Base-by-base conservation (phyloP, 2,888 invertebrate genomes). In the Agonopterix subpropinquella region DNA sequence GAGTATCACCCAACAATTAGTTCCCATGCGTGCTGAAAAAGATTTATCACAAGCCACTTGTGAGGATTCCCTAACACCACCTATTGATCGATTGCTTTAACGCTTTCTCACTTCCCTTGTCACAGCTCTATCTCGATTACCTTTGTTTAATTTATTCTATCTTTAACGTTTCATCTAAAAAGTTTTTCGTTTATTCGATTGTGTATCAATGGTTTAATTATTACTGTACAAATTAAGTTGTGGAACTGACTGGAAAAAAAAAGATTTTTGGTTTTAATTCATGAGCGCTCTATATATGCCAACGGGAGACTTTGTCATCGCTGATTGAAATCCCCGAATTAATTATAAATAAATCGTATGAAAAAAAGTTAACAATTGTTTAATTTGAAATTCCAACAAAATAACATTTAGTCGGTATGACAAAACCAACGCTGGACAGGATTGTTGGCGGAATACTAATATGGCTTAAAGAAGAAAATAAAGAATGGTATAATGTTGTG, bases 351-450 rank as follows among this genome's bases (percentile, higher is more conserved):
- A 77, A 73, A 75, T 68, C 62, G 47, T 52, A 61, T 58, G 56
- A 52, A 75, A 80, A 83, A 77, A 76, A 73, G 48, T 48, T 54
- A 70, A 73, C 79, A 81, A 83, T 83, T 85, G 83, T 85, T 77
- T 82, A 84, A 13, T 87, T 85, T 85, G 73, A 81, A 82, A 87
- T 86, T 86, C 87, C 80, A 85, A 84, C 72, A 84, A 86, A 84
- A 86, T 83, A 83, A 87, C 86, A 88, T 87, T 86, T 86, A 81
- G 83, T 78, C 80, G 84, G 84, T 82, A 87, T 87, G 83, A 85
- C 86, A 87, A 87, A 88, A 88, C 87, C 82, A 80, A 67, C 73
- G 78, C 76, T 75, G 81, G 75, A 72, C 82, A 76, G 80, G 75
- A 73, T 80, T 84, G 84, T 86, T 86, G 77, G 80, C 75, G 71